Base-by-base conservation (phyloP, 1,140 invertebrate genomes). In the Drosophila melanica region DNA sequence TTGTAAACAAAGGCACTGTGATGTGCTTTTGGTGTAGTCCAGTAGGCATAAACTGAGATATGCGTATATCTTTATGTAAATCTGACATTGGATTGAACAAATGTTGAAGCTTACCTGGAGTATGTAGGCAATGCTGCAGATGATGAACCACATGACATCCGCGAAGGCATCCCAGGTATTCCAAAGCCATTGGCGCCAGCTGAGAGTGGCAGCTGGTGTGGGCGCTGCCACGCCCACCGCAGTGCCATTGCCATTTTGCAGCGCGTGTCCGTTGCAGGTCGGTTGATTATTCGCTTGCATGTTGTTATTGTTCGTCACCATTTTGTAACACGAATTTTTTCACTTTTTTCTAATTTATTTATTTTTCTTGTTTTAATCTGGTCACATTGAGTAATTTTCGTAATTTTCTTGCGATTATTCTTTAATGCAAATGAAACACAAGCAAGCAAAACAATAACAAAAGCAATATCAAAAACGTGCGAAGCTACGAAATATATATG, bases 131-230 rank as follows among this genome's bases (percentile, higher is more conserved):
- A 94, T 71, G 16, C 93, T 93, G 10, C 94, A 84, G 14, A 95
- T 58, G 23, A 95, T 87, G 70, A 96, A 95, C 42, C 93, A 93
- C 62, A 95, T 90, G 20, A 96, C 80, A 65, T 95, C 95, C 47
- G 94, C 91, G 55, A 94, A 92, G 1, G 93, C 92, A 77, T 93
- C 93, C 69, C 85, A 80, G 59, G 64, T 86, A 71, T 75, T 90
- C 94, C 87, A 80, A 20, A 89, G 58, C 5, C 30, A 35, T 18
- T 89, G 47, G 0, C 63, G 27, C 84, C 84, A 87, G 9, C 58
- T 44, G 20, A 42, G 0, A 6, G 33, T 18, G 5, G 23, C 47
- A 9, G 39, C n/a, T n/a, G 65, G 4, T 53, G 27, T n/a, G 35
- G 68, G 44, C 39, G 62, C 12, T 33, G 66, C 27, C 62, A 69